These are phyloP conservation scores for Heterodera filipjevi DNA, from an alignment of 2,888 invertebrate species.

Conservation along the genomic window DNA sequence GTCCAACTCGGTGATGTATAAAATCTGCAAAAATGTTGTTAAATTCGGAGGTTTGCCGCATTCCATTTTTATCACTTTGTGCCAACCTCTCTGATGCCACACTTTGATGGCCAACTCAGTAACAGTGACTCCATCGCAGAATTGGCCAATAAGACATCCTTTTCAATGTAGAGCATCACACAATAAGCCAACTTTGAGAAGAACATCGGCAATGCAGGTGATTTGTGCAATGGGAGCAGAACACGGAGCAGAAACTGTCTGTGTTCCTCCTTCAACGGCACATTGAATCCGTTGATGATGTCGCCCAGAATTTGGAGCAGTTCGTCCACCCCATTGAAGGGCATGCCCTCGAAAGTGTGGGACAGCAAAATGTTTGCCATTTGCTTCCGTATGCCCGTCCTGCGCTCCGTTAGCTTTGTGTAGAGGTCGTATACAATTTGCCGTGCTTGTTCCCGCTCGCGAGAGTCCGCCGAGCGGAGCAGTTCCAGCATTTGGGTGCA, in stretches of 20 bases:
- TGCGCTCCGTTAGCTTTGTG: not conserved
- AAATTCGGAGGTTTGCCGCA: not conserved
- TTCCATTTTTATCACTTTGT: not conserved
- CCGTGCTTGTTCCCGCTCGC: conserved; percentile 14
- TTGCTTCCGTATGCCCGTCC: conserved; percentile 11
- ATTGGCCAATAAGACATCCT: conserved; percentile 14
- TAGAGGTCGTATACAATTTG: conserved; percentile 13
- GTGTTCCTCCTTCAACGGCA: conserved; percentile 24
- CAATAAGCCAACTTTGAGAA: conserved; percentile 20
- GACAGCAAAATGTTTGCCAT: conserved; percentile 22
- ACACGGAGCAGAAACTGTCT: conserved; percentile 19
- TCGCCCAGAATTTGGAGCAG: conserved; percentile 25
- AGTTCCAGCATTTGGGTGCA: conserved; percentile 8
- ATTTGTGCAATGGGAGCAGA: conserved; percentile 25
- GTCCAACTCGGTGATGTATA: conserved; percentile 21
- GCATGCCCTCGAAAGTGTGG: conserved; percentile 17
- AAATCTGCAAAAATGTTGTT: not conserved
- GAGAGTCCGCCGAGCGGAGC: conserved; percentile 18
- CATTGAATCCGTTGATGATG: conserved; percentile 26
- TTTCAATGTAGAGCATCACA: conserved; percentile 20
- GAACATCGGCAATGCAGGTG: not conserved
- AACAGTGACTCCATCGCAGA: conserved; percentile 4
- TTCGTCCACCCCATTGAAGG: conserved; percentile 19
- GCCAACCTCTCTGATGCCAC: conserved; percentile 15
- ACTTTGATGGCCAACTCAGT: conserved; percentile 11